These are phyloP conservation scores for Myotis davidii DNA, from an alignment of 2,113 vertebrate species.

Conservation along the genomic window DNA sequence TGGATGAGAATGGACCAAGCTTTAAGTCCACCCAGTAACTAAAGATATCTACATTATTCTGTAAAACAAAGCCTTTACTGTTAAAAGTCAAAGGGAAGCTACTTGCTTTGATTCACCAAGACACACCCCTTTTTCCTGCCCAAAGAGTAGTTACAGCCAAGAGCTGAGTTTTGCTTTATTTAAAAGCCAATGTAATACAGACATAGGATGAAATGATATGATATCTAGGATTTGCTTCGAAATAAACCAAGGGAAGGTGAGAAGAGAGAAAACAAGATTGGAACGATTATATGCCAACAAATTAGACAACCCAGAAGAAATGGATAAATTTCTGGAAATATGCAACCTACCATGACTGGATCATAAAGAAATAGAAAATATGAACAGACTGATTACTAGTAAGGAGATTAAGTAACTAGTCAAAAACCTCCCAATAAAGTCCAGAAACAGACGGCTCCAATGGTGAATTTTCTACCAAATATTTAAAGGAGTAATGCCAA, in stretches of 20 bases:
- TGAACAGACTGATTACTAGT: neutral
- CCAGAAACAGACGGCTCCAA: neutral
- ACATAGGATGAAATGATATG: conserved; percentile 1
- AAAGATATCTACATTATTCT: neutral
- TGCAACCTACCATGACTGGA: neutral
- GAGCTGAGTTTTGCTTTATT: conserved; percentile 3
- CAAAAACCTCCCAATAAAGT: neutral
- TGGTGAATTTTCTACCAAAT: neutral
- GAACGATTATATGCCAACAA: neutral
- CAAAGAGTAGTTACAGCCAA: neutral
- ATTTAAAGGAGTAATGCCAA: neutral
- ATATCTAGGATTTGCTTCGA: neutral
- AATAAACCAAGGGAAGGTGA: neutral
- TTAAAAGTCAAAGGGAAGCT: conserved; percentile 21
- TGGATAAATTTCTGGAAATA: neutral
- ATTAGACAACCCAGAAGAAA: neutral
- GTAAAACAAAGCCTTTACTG: conserved; percentile 27
- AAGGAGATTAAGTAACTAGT: conserved; percentile 20
- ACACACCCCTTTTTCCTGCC: neutral
- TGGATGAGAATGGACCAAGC: neutral
- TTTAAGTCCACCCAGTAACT: neutral
- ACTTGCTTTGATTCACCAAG: neutral
- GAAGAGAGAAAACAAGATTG: neutral
- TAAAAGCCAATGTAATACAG: neutral
- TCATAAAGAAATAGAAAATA: conserved; percentile 18